A percentile compares a stretch with the other conserved stretches of the same genome.
Evolutionary conservation across 2,797 vertebrate species (phyloP).

Genomic region (Cyclura pinguis): DNA sequence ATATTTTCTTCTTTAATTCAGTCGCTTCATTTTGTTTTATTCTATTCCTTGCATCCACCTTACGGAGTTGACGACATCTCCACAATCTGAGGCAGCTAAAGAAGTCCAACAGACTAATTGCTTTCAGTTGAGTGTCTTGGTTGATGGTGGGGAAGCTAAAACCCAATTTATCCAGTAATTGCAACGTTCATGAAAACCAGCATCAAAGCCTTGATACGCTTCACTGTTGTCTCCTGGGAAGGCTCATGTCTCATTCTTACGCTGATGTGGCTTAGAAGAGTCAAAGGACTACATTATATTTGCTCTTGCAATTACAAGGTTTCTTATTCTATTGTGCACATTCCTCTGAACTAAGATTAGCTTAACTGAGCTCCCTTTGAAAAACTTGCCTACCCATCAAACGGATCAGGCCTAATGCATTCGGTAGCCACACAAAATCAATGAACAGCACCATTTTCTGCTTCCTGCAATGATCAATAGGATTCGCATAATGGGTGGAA

Average conservation of each 20-base stretch:
- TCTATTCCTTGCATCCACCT: conserved; percentile 49
- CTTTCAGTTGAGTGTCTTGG: conserved; percentile 80
- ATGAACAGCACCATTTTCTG: conserved; percentile 81
- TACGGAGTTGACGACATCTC: conserved; percentile 77
- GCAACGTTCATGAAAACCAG: conserved; percentile 76
- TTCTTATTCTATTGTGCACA: conserved; percentile 79
- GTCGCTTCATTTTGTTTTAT: conserved; percentile 43
- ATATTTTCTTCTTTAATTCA: conserved; percentile 47
- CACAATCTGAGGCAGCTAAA: conserved; percentile 74
- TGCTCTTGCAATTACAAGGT: conserved; percentile 80
- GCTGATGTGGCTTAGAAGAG: conserved; percentile 77
- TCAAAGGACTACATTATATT: conserved; percentile 78
- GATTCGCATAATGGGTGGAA: conserved; percentile 80
- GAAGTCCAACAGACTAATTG: conserved; percentile 82
- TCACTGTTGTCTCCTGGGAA: conserved; percentile 75
- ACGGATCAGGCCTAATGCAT: conserved; percentile 79
- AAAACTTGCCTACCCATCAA: conserved; percentile 79
- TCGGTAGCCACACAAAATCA: conserved; percentile 81
- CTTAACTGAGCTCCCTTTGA: conserved; percentile 79
- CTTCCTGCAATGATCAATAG: conserved; percentile 83
- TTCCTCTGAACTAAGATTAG: conserved; percentile 81
- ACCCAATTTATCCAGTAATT: conserved; percentile 80
- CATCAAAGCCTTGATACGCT: conserved; percentile 75
- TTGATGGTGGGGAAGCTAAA: conserved; percentile 80
- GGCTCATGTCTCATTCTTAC: conserved; percentile 78